A percentile compares a stretch with the other conserved stretches of the same genome.
Conservation (phyloP, 2,113 vertebrate genomes). For the Pterocles gutturalis region DNA sequence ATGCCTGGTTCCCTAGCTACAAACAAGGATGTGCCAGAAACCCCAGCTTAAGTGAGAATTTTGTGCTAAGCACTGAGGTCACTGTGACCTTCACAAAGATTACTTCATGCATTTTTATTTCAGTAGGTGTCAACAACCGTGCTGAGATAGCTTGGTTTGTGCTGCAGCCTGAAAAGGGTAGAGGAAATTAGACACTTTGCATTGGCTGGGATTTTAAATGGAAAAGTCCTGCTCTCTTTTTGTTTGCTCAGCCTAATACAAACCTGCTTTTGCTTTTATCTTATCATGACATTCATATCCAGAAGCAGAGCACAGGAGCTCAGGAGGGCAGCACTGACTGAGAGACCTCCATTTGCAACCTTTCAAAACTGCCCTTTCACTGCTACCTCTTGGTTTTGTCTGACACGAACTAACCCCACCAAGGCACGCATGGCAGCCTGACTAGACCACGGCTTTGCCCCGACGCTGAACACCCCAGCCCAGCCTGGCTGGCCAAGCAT, state of each 20-base stretch:
- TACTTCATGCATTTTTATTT: conserved; percentile 53
- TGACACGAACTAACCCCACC: neutral
- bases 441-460: neutral
- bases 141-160: conserved; percentile 37
- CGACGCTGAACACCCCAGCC: rapidly evolving
- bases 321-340: neutral
- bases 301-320: neutral
- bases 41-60: conserved; percentile 20
- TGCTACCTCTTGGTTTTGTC: neutral
- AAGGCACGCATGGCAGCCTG: rapidly evolving
- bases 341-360: neutral
- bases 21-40: conserved; percentile 50
- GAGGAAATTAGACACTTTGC: conserved; percentile 32
- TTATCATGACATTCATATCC: conserved; percentile 45
- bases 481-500: rapidly evolving
- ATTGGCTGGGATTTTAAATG: conserved; percentile 28
- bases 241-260: conserved; percentile 47
- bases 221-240: conserved; percentile 37
- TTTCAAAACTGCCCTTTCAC: neutral
- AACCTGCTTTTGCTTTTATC: conserved; percentile 40
- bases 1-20: conserved; percentile 59
- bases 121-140: conserved; percentile 15
- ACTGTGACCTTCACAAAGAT: conserved; percentile 45
- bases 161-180: neutral
- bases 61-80: conserved; percentile 40